Percentiles rank a stretch among this genome's conserved stretches.
Evolutionary conservation across 2,888 invertebrate species (phyloP).

Genomic region (Caradrina clavipalpis): DNA sequence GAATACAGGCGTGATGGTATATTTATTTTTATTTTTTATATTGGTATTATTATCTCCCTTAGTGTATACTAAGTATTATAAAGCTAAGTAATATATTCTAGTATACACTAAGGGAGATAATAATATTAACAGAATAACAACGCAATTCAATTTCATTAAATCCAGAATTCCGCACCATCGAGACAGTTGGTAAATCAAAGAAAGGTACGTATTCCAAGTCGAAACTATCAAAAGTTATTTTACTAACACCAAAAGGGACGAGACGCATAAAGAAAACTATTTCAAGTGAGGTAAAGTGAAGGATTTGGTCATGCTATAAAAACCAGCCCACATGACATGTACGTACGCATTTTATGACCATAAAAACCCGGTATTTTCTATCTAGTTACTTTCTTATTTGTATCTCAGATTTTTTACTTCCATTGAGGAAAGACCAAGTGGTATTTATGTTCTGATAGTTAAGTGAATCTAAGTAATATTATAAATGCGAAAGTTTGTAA

Average conservation of each 20-base stretch:
- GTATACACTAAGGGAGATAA: too few species aligned
- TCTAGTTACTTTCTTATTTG: conserved; percentile 55
- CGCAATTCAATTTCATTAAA: background rate
- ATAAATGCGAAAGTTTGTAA: too few species aligned
- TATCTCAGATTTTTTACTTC: conserved; percentile 28
- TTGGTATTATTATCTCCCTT: too few species aligned
- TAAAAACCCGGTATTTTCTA: conserved; percentile 37
- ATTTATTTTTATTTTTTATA: too few species aligned
- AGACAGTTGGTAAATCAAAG: background rate
- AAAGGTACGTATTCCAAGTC: conserved; percentile 14
- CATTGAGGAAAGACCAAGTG: background rate
- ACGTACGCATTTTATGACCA: conserved; percentile 49
- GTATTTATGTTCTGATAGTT: background rate
- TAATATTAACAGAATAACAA: background rate
- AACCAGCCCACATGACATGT: conserved; percentile 5
- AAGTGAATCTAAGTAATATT: conserved; percentile 6
- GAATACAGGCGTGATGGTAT: too few species aligned
- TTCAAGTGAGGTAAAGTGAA: conserved; percentile 44
- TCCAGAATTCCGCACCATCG: background rate
- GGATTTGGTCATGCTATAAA: conserved; percentile 53
- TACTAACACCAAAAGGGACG: conserved; percentile 29
- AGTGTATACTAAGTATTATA: too few species aligned
- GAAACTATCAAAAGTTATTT: conserved; percentile 12
- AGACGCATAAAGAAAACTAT: conserved; percentile 40
- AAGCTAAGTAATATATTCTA: too few species aligned